phyloP scores from a whole-genome alignment of 2,113 vertebrate species.

The Numenius arquata region DNA sequence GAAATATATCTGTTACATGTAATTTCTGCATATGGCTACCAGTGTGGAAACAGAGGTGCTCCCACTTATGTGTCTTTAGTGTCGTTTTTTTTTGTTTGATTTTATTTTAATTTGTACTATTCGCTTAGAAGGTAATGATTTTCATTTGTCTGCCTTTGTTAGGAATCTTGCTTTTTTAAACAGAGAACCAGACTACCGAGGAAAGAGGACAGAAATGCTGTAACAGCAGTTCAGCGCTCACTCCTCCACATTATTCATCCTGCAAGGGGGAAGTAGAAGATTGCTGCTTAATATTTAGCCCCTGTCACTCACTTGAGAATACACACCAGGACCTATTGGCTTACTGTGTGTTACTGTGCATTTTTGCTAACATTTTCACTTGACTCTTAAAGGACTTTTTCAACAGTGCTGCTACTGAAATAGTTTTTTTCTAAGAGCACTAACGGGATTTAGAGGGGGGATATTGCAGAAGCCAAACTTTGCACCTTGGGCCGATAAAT shows the following conservation, averaged over 20 bases:
- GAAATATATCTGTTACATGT: background rate
- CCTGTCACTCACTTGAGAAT: background rate
- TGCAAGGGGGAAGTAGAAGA: background rate
- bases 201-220: background rate
- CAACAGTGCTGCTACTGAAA: background rate
- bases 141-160: background rate
- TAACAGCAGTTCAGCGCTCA: background rate
- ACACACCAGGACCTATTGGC: background rate
- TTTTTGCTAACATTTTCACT: background rate
- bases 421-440: background rate
- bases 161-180: background rate
- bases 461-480: background rate
- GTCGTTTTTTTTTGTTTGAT: background rate
- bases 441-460: background rate
- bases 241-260: background rate
- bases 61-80: background rate
- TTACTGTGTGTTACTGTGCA: background rate
- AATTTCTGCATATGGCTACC: background rate
- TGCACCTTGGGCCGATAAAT: background rate
- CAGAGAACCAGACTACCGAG: background rate
- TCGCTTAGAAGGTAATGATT: background rate
- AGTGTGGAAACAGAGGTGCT: background rate
- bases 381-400: background rate
- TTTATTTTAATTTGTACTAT: background rate
- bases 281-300: conserved; percentile 22